These are phyloP conservation scores for Poeciliopsis occidentalis DNA, from an alignment of 2,113 vertebrate species.

Conservation along the genomic window DNA sequence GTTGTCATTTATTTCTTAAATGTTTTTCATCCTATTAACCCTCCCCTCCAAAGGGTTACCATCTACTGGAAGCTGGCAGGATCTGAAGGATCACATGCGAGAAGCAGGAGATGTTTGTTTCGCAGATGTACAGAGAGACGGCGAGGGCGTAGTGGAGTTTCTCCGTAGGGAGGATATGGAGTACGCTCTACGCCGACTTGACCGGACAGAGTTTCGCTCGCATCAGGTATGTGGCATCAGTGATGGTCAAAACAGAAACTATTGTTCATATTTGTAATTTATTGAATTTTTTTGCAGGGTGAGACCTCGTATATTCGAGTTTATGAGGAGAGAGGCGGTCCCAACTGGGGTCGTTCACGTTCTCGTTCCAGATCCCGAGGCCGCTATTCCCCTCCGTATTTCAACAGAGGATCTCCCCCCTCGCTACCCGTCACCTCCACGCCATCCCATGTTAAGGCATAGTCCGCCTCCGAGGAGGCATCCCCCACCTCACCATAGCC, in stretches of 20 bases:
- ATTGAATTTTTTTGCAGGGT: slow-evolving; percentile 74
- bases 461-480: slow-evolving; percentile 79
- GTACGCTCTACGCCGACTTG: slow-evolving; percentile 84
- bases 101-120: slow-evolving; percentile 89
- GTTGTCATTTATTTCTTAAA: not conserved
- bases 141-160: slow-evolving; percentile 88
- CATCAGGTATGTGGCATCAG: slow-evolving; percentile 79
- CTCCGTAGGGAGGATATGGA: slow-evolving; percentile 90
- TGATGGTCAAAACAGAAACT: not conserved
- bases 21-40: not conserved
- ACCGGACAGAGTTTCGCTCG: slow-evolving; percentile 86
- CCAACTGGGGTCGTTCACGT: slow-evolving; percentile 86
- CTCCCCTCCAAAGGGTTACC: slow-evolving; percentile 78
- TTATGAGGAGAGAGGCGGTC: slow-evolving; percentile 85
- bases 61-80: slow-evolving; percentile 90
- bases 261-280: not conserved
- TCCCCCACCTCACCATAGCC: slow-evolving; percentile 73
- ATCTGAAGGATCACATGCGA: slow-evolving; percentile 89
- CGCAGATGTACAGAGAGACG: slow-evolving; percentile 85
- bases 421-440: slow-evolving; percentile 88
- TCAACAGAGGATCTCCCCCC: slow-evolving; percentile 88
- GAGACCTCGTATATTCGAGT: slow-evolving; percentile 91
- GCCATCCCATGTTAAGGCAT: slow-evolving; percentile 80
- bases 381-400: slow-evolving; percentile 88
- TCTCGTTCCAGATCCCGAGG: slow-evolving; percentile 91